Evolutionary conservation across 2,797 vertebrate species (phyloP).

Genomic region (Trematomus bernacchii): DNA sequence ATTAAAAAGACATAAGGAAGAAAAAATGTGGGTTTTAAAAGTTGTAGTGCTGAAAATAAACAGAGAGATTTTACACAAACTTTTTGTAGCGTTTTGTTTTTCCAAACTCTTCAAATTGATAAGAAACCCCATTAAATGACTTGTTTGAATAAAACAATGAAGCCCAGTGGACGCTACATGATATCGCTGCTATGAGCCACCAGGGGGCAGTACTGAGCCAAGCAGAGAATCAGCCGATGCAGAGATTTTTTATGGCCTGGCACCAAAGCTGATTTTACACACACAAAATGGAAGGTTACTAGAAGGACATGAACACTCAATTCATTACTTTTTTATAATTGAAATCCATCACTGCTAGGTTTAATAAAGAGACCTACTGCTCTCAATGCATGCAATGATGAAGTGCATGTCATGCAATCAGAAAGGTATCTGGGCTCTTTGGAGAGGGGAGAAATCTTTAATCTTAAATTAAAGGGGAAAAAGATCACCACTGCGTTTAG

Average conservation of each 20-base stretch:
- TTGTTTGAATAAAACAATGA: background rate
- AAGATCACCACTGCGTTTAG: background rate
- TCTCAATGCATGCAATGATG: slow-evolving; percentile 1
- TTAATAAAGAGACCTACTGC: slow-evolving; percentile 12
- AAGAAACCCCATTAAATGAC: background rate
- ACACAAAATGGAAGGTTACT: slow-evolving; percentile 61
- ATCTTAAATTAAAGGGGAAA: slow-evolving; percentile 8
- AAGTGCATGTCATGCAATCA: background rate
- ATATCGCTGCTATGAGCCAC: slow-evolving; percentile 44
- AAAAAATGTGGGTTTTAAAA: background rate
- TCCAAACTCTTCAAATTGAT: background rate
- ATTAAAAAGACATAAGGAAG: slow-evolving; percentile 35
- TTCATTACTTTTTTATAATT: slow-evolving; percentile 50
- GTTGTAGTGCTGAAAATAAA: background rate
- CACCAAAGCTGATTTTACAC: slow-evolving; percentile 48
- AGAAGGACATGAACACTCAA: slow-evolving; percentile 54
- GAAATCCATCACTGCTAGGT: slow-evolving; percentile 31
- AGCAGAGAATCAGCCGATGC: slow-evolving; percentile 11
- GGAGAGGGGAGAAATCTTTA: background rate
- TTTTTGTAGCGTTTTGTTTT: background rate
- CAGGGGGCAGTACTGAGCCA: slow-evolving; percentile 60
- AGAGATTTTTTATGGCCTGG: slow-evolving; percentile 15
- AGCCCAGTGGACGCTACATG: too few species aligned
- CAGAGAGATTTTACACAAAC: background rate
- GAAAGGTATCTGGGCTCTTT: slow-evolving; percentile 9